Conservation (phyloP, 2,113 vertebrate genomes). For the Phyllostomus discolor region DNA sequence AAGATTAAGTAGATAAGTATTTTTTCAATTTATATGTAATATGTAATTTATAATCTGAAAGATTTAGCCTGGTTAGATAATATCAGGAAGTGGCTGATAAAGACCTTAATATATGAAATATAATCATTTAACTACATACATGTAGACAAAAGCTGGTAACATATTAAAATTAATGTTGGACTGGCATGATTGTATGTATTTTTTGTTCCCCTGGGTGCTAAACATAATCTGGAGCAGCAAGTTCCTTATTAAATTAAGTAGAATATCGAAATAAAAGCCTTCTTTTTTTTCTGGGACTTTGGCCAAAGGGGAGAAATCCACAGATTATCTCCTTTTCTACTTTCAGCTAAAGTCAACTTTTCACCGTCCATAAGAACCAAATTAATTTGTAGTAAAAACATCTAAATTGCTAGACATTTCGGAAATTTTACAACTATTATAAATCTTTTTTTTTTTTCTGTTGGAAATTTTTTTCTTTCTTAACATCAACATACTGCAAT, state of each 20-base stretch:
- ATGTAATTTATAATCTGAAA: not conserved
- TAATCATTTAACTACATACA: not conserved
- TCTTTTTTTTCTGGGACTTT: not conserved
- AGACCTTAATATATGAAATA: not conserved
- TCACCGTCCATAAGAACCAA: not conserved
- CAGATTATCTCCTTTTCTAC: not conserved
- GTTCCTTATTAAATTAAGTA: not conserved
- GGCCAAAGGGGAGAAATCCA: not conserved
- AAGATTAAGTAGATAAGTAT: not conserved
- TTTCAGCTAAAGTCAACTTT: not conserved
- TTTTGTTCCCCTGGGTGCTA: not conserved
- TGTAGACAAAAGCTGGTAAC: not conserved
- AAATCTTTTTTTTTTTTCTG: accelerated
- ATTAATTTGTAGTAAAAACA: not conserved
- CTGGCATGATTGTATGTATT: not conserved
- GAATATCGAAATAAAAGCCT: not conserved
- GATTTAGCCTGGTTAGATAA: not conserved
- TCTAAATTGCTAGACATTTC: not conserved
- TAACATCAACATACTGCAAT: not conserved
- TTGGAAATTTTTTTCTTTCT: not conserved
- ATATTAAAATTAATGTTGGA: not conserved
- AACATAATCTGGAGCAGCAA: not conserved
- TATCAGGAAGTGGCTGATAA: not conserved
- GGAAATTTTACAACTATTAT: not conserved
- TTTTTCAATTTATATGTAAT: not conserved